These are phyloP conservation scores for Aplysia californica DNA, from an alignment of 1,140 invertebrate species.

Conservation along the genomic window DNA sequence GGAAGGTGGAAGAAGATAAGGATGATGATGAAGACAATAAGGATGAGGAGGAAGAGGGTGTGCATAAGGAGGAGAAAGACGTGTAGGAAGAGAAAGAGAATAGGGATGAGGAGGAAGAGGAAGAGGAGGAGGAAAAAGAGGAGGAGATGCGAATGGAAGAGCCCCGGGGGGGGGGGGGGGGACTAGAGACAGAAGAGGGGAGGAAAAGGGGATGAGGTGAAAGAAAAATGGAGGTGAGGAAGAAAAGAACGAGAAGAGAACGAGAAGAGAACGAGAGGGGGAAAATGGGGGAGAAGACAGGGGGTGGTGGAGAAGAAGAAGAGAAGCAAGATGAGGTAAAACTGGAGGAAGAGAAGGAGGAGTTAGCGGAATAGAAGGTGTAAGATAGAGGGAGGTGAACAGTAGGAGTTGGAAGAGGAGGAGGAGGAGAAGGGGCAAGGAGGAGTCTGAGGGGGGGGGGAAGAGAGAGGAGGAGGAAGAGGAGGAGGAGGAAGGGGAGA, in stretches of 20 bases:
- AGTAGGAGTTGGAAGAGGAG: slow-evolving; percentile 2
- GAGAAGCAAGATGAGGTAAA: background rate
- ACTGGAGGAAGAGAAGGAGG: background rate
- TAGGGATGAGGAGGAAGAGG: background rate
- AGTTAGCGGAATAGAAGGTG: background rate
- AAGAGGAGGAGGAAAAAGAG: no score
- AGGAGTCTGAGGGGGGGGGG: background rate
- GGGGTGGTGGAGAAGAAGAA: background rate
- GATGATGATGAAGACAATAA: background rate
- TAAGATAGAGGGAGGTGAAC: background rate
- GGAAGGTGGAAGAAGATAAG: background rate
- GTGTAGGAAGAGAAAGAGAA: background rate
- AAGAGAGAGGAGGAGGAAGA: background rate
- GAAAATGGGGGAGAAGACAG: background rate
- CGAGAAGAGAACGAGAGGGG: background rate
- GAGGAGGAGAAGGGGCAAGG: background rate
- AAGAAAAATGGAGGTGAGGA: no score
- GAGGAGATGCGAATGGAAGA: no score
- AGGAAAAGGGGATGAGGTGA: background rate
- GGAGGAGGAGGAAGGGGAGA: background rate
- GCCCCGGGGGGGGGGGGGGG: no score
- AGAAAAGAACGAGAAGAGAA: background rate
- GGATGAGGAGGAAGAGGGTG: background rate
- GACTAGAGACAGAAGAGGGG: background rate
- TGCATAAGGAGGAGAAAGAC: background rate